Conservation (phyloP, 2,888 invertebrate species). For the Drosophila dives region DNA sequence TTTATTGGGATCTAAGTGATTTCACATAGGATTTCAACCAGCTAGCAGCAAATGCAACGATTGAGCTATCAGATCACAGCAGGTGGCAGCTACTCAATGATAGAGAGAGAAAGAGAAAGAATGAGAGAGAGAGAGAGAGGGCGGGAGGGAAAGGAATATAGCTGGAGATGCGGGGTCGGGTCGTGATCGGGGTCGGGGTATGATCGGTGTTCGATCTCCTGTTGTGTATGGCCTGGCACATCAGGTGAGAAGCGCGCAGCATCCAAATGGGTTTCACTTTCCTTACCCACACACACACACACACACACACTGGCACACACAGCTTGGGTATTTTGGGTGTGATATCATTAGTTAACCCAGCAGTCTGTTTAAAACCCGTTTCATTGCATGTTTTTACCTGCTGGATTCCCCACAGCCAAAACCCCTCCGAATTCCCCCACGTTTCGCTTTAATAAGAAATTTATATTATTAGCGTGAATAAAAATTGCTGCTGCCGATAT, state of each 20-base stretch:
- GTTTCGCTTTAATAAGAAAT: slow-evolving; percentile 52
- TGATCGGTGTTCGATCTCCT: slow-evolving; percentile 52
- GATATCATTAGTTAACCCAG: slow-evolving; percentile 77
- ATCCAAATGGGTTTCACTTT: slow-evolving; percentile 70
- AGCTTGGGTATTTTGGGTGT: slow-evolving; percentile 63
- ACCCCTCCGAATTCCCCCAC: not conserved
- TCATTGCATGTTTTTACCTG: slow-evolving; percentile 56
- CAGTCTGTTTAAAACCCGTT: slow-evolving; percentile 63
- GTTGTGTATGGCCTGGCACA: slow-evolving; percentile 78
- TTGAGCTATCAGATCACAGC: slow-evolving; percentile 83
- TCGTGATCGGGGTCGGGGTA: not conserved
- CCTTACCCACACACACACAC: slow-evolving; percentile 36
- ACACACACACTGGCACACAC: slow-evolving; percentile 8
- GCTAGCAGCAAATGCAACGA: slow-evolving; percentile 66
- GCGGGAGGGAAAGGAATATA: not conserved
- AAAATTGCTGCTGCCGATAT: slow-evolving; percentile 72
- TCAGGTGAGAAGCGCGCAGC: slow-evolving; percentile 81
- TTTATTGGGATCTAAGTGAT: slow-evolving; percentile 85
- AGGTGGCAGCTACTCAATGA: slow-evolving; percentile 65
- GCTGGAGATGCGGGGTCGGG: not conserved
- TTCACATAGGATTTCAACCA: slow-evolving; percentile 83
- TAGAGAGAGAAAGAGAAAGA: slow-evolving; percentile 3
- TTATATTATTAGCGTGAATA: slow-evolving; percentile 77
- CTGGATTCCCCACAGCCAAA: not conserved
- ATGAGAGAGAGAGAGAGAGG: not conserved